Conservation (phyloP, 2,113 vertebrate species). For the Tinamus guttatus region DNA sequence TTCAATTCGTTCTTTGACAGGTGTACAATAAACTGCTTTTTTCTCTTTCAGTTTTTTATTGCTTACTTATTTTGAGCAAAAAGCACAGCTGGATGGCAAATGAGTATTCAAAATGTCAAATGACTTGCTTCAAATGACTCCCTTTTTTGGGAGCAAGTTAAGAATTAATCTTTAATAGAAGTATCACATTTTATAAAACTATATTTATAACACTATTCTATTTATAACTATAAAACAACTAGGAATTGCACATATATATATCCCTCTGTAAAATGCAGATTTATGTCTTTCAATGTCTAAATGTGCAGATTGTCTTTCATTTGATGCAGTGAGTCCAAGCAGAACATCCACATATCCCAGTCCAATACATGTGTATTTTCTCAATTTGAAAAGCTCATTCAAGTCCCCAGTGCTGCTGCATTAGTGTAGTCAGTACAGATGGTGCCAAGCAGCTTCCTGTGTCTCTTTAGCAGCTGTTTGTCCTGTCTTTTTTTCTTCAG, state of each 20-base stretch:
- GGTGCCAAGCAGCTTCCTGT: not conserved
- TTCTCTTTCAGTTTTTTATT: not conserved
- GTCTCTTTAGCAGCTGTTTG: not conserved
- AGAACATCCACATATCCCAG: not conserved
- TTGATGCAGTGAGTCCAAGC: not conserved
- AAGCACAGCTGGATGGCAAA: not conserved
- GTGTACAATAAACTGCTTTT: not conserved
- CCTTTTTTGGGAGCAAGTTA: not conserved
- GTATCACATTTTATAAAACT: not conserved
- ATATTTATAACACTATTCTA: not conserved
- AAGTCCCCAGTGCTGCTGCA: not conserved
- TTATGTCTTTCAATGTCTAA: not conserved
- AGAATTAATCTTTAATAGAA: not conserved
- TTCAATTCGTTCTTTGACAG: not conserved
- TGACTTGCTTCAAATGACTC: not conserved
- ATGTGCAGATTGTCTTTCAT: not conserved
- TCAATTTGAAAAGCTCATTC: not conserved
- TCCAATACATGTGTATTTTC: not conserved
- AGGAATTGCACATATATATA: too few relatives aligned
- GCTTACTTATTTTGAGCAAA: not conserved
- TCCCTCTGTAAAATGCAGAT: not conserved
- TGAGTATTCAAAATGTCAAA: not conserved
- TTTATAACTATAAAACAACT: too few relatives aligned
- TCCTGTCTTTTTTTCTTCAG: not conserved
- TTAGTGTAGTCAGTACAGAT: not conserved